phyloP scores from a whole-genome alignment of 2,797 vertebrate species.

The Acanthornis magna region DNA sequence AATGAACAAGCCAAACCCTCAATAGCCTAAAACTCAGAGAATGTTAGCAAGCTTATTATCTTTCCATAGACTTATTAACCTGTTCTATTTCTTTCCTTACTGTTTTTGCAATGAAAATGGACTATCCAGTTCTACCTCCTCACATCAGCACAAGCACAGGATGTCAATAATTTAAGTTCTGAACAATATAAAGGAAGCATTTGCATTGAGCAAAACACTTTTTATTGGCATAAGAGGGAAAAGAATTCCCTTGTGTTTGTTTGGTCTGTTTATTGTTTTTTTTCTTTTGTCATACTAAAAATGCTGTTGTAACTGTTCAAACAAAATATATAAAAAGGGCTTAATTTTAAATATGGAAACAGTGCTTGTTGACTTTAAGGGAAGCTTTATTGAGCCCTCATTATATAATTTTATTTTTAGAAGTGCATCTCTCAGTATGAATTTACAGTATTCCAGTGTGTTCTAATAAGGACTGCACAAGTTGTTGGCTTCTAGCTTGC shows the following conservation, averaged over 20 bases:
- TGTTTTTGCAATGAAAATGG: neutral
- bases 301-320: neutral
- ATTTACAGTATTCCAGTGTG: neutral
- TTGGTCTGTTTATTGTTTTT: neutral
- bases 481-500: neutral
- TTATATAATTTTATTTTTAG: slow-evolving; percentile 25
- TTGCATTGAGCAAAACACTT: neutral
- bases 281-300: neutral
- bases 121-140: neutral
- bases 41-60: neutral
- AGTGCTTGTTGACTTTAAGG: neutral
- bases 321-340: neutral
- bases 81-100: neutral
- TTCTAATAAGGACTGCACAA: neutral
- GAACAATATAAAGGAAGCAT: neutral
- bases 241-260: neutral
- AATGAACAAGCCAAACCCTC: neutral
- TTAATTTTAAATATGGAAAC: neutral
- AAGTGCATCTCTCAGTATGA: neutral
- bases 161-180: slow-evolving; percentile 1
- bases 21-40: neutral
- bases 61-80: neutral
- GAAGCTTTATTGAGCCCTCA: neutral
- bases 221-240: neutral
- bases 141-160: neutral